Conservation (phyloP, 2,888 invertebrate genomes). For the Stenodera caucasica region DNA sequence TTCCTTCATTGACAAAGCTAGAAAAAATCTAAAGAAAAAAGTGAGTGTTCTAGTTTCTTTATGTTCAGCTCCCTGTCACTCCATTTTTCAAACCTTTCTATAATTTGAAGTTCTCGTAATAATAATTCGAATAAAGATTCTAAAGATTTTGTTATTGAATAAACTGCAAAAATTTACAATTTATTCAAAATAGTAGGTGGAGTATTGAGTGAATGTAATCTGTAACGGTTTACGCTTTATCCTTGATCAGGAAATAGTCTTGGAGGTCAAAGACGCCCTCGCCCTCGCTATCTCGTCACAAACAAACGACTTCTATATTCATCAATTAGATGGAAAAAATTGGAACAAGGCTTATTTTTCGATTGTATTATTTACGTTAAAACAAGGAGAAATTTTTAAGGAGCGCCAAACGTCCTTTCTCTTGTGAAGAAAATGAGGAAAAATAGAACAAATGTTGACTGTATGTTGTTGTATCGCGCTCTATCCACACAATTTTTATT, state of each 20-base stretch:
- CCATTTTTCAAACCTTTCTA: no score
- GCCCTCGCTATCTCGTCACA: background rate
- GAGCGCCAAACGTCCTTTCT: slow-evolving; percentile 1
- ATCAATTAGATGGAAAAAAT: background rate
- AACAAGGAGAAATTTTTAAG: background rate
- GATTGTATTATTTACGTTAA: no score
- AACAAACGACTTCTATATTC: background rate
- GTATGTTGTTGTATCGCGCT: no score
- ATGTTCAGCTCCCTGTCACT: no score
- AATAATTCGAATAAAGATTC: no score
- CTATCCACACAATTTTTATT: background rate
- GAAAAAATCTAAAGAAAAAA: background rate
- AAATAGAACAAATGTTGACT: background rate
- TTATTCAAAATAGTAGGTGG: no score
- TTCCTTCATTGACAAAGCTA: background rate
- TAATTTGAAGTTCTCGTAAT: no score
- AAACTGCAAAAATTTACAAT: background rate
- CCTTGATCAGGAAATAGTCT: slow-evolving; percentile 4
- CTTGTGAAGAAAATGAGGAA: background rate
- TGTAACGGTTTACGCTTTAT: background rate
- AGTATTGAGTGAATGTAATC: slow-evolving; percentile 1
- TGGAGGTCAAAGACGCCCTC: slow-evolving; percentile 6
- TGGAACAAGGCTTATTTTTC: background rate
- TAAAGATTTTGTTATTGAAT: no score
- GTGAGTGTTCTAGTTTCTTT: background rate